phyloP scores from a whole-genome alignment of 1,140 invertebrate genomes.

The Caenorhabditis latens region DNA sequence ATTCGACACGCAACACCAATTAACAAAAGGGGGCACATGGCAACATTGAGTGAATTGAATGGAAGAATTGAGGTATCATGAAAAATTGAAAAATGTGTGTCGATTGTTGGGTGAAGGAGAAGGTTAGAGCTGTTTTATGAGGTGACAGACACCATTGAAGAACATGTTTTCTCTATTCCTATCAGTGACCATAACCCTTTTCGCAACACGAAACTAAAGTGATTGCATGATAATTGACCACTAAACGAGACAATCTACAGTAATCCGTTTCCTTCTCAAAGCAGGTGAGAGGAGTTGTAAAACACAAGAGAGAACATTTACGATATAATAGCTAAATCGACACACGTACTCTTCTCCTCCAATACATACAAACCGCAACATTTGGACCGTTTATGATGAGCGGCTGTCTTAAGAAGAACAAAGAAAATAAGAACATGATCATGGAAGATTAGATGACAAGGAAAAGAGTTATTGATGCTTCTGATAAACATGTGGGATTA shows the following conservation, averaged over 20 bases:
- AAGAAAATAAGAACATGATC: not conserved
- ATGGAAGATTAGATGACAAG: not conserved
- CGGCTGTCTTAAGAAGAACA: not conserved
- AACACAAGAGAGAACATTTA: slow-evolving; percentile 55
- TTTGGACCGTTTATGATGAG: slow-evolving; percentile 48
- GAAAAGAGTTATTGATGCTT: not conserved
- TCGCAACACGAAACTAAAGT: slow-evolving; percentile 14
- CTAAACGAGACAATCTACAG: slow-evolving; percentile 45
- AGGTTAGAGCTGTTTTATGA: slow-evolving; percentile 13
- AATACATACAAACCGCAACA: slow-evolving; percentile 34
- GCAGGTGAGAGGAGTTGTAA: slow-evolving; percentile 27
- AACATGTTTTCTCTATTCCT: slow-evolving; percentile 3
- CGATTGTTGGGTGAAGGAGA: not conserved
- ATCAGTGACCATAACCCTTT: slow-evolving; percentile 15
- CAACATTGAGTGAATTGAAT: slow-evolving; percentile 15
- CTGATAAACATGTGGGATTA: not conserved
- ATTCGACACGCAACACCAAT: slow-evolving; percentile 55
- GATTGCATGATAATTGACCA: slow-evolving; percentile 54
- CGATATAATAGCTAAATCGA: slow-evolving; percentile 43
- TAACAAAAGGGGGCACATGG: not conserved
- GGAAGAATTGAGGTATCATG: not conserved
- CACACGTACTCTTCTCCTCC: not conserved
- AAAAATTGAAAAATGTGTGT: slow-evolving; percentile 7
- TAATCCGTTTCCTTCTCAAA: not conserved
- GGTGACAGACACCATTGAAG: not conserved